Percentiles rank a stretch among this genome's conserved stretches.
Evolutionary conservation across 2,797 vertebrate species (phyloP).

Genomic region (Crocidura indochinensis): DNA sequence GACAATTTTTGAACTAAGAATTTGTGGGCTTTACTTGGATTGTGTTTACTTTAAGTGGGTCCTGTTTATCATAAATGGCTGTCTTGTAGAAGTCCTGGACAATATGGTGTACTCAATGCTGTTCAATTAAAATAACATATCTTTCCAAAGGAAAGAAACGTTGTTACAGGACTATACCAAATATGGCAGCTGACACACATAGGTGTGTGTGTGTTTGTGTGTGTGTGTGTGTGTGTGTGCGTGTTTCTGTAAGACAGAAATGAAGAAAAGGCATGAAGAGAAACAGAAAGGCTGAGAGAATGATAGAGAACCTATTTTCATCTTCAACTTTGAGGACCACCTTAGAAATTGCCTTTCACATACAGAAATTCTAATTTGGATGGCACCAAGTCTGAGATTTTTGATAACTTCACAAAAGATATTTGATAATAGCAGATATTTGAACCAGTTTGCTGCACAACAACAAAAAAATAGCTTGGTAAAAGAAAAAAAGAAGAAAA

Average conservation of each 20-base stretch:
- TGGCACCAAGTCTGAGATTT: not conserved
- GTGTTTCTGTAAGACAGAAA: not conserved
- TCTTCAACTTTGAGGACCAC: rapidly evolving
- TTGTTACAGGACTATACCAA: not conserved
- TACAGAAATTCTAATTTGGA: not conserved
- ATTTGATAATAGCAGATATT: not conserved
- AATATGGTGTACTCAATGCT: not conserved
- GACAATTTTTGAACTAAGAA: not conserved
- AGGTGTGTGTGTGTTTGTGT: too few relatives aligned
- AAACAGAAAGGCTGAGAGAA: not conserved
- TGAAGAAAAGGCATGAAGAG: not conserved
- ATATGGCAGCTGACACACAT: not conserved
- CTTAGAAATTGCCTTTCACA: not conserved
- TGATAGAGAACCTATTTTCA: not conserved
- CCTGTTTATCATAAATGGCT: not conserved
- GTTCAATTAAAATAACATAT: not conserved
- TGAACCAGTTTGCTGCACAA: not conserved
- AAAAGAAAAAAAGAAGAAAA: not conserved
- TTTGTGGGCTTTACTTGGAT: not conserved
- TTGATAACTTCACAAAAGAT: not conserved
- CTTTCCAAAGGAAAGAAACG: not conserved
- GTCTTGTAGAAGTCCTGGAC: not conserved
- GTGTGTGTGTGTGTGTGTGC: not conserved
- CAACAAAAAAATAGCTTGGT: not conserved
- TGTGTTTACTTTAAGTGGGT: not conserved